Percentiles rank a stretch among this genome's conserved stretches.
Conservation (phyloP, 2,888 invertebrate species). For the Trissolcus japonicus region DNA sequence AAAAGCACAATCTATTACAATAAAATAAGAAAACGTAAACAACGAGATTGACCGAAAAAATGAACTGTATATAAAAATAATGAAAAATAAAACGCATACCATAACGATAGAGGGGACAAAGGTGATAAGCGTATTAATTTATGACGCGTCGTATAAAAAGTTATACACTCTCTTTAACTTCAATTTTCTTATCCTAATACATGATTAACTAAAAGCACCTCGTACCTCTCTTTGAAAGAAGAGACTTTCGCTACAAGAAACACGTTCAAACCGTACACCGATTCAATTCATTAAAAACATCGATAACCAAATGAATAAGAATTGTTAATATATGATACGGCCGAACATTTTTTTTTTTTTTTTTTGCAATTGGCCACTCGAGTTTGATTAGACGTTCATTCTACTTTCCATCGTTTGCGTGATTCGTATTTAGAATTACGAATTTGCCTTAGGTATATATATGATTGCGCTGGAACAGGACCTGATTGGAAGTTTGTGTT, state of each 20-base stretch:
- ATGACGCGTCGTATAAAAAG: slow-evolving; percentile 31
- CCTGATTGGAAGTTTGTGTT: slow-evolving; percentile 27
- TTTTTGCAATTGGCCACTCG: slow-evolving; percentile 65
- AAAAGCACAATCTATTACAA: slow-evolving; percentile 6
- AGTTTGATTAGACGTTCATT: slow-evolving; percentile 62
- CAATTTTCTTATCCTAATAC: slow-evolving; percentile 63
- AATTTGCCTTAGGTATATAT: slow-evolving; percentile 20
- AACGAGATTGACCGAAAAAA: slow-evolving; percentile 10
- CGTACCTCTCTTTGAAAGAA: slow-evolving; percentile 56
- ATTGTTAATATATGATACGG: slow-evolving; percentile 1
- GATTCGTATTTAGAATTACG: slow-evolving; percentile 21
- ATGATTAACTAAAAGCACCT: slow-evolving; percentile 71
- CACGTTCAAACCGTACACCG: slow-evolving; percentile 11
- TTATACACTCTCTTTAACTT: slow-evolving; percentile 38
- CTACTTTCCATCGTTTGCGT: slow-evolving; percentile 54
- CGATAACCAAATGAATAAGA: neutral
- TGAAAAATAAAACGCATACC: slow-evolving; percentile 3
- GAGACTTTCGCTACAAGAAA: slow-evolving; percentile 50
- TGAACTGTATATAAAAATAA: slow-evolving; percentile 1
- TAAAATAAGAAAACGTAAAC: slow-evolving; percentile 6
- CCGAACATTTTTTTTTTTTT: neutral
- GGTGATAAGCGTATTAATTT: slow-evolving; percentile 34
- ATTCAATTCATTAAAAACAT: neutral
- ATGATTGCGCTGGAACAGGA: slow-evolving; percentile 5
- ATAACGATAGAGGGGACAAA: slow-evolving; percentile 3